Evolutionary conservation across 2,888 invertebrate genomes (phyloP).

Genomic region (Campaea margaritaria): DNA sequence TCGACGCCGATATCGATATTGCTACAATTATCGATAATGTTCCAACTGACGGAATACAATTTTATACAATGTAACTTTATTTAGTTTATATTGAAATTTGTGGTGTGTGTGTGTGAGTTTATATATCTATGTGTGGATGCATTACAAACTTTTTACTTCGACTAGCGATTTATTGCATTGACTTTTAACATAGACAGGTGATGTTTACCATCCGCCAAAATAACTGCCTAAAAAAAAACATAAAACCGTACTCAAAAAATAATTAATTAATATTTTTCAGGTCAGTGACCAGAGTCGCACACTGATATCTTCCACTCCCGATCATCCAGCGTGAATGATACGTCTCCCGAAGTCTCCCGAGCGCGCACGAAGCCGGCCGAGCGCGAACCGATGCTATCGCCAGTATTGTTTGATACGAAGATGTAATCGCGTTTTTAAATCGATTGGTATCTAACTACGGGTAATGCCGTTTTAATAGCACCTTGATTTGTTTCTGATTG

Average conservation of each 20-base stretch:
- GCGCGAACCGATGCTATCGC: conserved; percentile 57
- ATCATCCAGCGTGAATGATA: conserved; percentile 43
- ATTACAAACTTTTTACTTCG: no score
- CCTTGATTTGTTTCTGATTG: conserved; percentile 78
- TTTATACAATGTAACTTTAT: background rate
- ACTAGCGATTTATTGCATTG: background rate
- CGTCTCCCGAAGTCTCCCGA: conserved; percentile 31
- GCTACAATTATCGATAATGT: conserved; percentile 31
- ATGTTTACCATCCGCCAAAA: no score
- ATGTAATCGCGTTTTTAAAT: conserved; percentile 70
- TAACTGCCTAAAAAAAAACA: no score
- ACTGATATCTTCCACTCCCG: conserved; percentile 20
- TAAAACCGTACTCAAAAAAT: no score
- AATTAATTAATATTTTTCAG: no score
- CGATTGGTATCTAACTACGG: conserved; percentile 70
- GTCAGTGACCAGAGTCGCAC: conserved; percentile 23
- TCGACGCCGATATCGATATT: conserved; percentile 37
- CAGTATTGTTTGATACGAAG: conserved; percentile 63
- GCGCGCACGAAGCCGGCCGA: conserved; percentile 43
- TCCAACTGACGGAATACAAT: background rate
- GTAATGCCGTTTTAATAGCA: conserved; percentile 78
- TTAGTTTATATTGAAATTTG: no score
- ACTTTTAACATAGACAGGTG: no score
- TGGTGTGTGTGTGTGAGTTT: no score
- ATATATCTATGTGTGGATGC: no score